These are phyloP conservation scores for Andrena marginata DNA, from an alignment of 2,888 invertebrate genomes.

Conservation along the genomic window DNA sequence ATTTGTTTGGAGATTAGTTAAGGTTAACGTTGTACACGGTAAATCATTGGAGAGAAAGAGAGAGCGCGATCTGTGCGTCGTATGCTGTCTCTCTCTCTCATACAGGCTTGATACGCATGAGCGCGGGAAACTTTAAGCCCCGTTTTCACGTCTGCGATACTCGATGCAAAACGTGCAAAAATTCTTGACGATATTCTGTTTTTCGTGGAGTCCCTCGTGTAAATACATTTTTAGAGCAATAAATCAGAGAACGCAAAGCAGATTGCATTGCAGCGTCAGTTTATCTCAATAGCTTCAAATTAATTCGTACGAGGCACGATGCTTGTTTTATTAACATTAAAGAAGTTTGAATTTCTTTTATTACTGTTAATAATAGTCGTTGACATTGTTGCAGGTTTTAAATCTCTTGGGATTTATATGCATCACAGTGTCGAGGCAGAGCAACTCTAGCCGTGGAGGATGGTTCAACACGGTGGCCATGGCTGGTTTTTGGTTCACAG, in stretches of 20 bases:
- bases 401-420: slow-evolving; percentile 93
- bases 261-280: not conserved
- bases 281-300: not conserved
- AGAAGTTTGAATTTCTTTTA: not conserved
- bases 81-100: not conserved
- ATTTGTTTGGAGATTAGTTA: too few species aligned
- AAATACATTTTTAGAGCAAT: not conserved
- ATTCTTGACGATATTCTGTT: not conserved
- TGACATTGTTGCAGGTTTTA: slow-evolving; percentile 86
- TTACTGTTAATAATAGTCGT: slow-evolving; percentile 13
- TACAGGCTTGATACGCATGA: not conserved
- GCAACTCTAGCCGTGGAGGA: slow-evolving; percentile 87
- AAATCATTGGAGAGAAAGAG: not conserved
- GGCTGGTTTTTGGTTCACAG: slow-evolving; percentile 94
- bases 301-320: too few species aligned
- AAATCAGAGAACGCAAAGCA: not conserved
- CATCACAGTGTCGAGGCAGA: slow-evolving; percentile 88
- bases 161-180: not conserved
- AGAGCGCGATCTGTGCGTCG: not conserved
- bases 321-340: not conserved
- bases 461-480: slow-evolving; percentile 93
- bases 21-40: not conserved
- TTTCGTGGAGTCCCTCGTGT: not conserved
- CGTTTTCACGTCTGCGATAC: not conserved
- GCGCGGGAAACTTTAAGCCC: not conserved